These are phyloP conservation scores for Varecia variegata DNA, from an alignment of 2,797 vertebrate genomes.

Conservation along the genomic window DNA sequence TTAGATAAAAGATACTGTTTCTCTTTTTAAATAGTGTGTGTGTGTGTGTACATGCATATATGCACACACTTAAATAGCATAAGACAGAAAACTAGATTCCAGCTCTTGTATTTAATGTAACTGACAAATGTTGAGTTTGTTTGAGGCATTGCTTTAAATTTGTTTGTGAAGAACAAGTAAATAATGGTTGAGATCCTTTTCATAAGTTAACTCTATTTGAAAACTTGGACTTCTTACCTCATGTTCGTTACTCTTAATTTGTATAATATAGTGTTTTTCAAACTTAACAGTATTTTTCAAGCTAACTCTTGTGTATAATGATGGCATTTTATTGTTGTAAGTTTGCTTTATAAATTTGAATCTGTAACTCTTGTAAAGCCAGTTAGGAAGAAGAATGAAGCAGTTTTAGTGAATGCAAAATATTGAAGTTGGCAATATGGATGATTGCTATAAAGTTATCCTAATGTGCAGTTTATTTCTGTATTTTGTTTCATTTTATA, in stretches of 20 bases:
- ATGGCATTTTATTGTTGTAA: neutral
- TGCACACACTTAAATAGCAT: neutral
- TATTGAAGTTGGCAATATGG: neutral
- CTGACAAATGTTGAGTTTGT: neutral
- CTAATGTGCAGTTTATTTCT: conserved; percentile 2
- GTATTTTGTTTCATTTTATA: conserved; percentile 5
- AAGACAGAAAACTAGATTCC: neutral
- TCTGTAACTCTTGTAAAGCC: neutral
- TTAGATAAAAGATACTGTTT: neutral
- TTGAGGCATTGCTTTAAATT: neutral
- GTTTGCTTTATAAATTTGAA: conserved; percentile 26
- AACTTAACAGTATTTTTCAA: neutral
- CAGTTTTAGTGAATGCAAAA: conserved; percentile 20
- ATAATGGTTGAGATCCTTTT: neutral
- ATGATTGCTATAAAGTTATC: neutral
- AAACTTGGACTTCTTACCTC: neutral
- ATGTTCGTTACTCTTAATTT: neutral
- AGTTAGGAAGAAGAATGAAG: neutral
- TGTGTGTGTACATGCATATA: neutral
- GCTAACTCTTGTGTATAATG: neutral
- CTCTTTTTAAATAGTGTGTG: neutral
- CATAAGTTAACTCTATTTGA: neutral
- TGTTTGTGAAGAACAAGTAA: neutral
- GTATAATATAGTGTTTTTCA: neutral
- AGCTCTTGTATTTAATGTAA: neutral